Evolutionary conservation across 2,113 vertebrate species (phyloP).

Genomic region (Speoplatyrhinus poulsoni): DNA sequence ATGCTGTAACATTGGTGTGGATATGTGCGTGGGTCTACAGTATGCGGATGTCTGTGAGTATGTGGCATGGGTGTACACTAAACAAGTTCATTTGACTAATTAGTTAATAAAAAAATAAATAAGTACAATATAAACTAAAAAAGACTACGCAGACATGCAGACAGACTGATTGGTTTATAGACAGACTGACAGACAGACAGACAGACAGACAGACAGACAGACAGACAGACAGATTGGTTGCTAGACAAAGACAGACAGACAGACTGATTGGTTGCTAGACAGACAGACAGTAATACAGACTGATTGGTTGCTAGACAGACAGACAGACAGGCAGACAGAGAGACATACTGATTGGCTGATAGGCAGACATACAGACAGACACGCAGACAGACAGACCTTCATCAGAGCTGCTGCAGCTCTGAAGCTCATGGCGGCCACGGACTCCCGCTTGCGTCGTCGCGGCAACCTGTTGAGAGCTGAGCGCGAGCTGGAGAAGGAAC

Average conservation of each 20-base stretch:
- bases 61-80: background rate
- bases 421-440: constrained; percentile 97
- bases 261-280: too few relatives aligned
- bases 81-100: too few relatives aligned
- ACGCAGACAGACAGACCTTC: constrained; percentile 65
- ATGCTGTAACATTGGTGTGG: background rate
- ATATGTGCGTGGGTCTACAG: background rate
- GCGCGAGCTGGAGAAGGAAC: constrained; percentile 96
- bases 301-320: background rate
- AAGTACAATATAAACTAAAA: too few relatives aligned
- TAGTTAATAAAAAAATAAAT: too few relatives aligned
- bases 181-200: too few relatives aligned
- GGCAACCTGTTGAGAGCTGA: constrained; percentile 89
- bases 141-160: too few relatives aligned
- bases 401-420: constrained; percentile 89
- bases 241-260: too few relatives aligned
- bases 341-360: background rate
- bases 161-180: too few relatives aligned
- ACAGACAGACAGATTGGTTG: too few relatives aligned
- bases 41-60: background rate
- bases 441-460: constrained; percentile 89
- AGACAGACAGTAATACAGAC: background rate
- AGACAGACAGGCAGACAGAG: too few relatives aligned
- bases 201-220: too few relatives aligned
- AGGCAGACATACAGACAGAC: background rate